A percentile compares a stretch with the other conserved stretches of the same genome.
These are phyloP conservation scores for Andricus quercusramuli DNA, from an alignment of 2,888 invertebrate genomes.

Conservation along the genomic window DNA sequence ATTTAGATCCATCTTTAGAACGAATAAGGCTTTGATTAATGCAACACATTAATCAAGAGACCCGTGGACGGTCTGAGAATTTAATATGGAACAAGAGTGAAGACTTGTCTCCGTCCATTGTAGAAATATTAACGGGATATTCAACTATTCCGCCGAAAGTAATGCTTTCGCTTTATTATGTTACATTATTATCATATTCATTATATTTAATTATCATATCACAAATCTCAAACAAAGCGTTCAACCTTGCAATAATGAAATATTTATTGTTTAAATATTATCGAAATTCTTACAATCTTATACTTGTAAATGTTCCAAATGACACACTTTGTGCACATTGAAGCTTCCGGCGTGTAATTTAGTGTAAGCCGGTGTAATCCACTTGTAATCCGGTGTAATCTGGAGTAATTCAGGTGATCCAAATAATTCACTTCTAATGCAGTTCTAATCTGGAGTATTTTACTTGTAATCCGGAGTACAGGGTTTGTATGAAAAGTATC, in stretches of 20 bases:
- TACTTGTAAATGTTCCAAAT: too few species aligned
- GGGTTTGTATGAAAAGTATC: too few species aligned
- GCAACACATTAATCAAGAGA: conserved; percentile 60
- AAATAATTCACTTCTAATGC: too few species aligned
- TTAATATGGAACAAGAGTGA: conserved; percentile 62
- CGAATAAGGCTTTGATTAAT: conserved; percentile 65
- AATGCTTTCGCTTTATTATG: neutral
- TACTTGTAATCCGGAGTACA: too few species aligned
- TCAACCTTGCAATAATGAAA: neutral
- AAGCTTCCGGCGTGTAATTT: rapidly evolving
- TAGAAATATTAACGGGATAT: conserved; percentile 55
- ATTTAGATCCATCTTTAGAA: conserved; percentile 62
- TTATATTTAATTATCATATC: too few species aligned
- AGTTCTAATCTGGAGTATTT: too few species aligned
- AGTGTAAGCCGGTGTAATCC: rapidly evolving
- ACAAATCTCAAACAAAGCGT: neutral
- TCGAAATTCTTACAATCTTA: too few species aligned
- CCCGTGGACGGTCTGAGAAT: conserved; percentile 62
- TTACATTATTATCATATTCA: too few species aligned
- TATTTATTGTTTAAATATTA: too few species aligned
- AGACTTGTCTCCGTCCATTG: conserved; percentile 57
- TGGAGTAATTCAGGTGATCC: too few species aligned
- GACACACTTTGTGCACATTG: too few species aligned
- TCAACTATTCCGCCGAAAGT: neutral
- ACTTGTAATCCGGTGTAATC: too few species aligned